phyloP scores from a whole-genome alignment of 2,888 invertebrate genomes.

The Panopea generosa region DNA sequence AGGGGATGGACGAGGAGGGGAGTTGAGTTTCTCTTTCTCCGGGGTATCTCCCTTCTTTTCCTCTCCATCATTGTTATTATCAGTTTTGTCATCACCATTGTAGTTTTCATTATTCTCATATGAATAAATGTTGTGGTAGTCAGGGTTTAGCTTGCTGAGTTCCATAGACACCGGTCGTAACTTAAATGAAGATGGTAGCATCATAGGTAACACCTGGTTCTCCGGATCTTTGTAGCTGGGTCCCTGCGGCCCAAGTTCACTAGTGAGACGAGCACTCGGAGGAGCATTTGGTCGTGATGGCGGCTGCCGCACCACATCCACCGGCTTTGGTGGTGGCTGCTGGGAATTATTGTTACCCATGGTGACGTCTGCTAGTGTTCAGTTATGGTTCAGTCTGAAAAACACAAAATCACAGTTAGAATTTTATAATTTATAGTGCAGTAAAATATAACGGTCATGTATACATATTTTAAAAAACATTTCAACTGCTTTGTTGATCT shows the following conservation, averaged over 20 bases:
- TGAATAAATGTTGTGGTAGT: conserved; percentile 71
- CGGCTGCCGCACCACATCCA: conserved; percentile 63
- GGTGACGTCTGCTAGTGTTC: conserved; percentile 1
- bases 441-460: not conserved
- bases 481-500: too few species aligned
- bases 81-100: conserved; percentile 32
- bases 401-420: not conserved
- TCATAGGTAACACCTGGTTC: conserved; percentile 74
- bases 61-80: conserved; percentile 27
- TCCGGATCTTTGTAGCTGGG: conserved; percentile 74
- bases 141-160: conserved; percentile 72
- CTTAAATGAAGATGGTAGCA: conserved; percentile 55
- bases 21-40: conserved; percentile 24
- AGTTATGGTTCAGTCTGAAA: conserved; percentile 10
- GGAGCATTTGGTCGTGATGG: conserved; percentile 67
- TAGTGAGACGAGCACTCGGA: conserved; percentile 59
- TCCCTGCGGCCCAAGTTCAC: conserved; percentile 63
- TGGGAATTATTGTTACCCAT: conserved; percentile 62
- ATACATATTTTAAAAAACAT: not conserved
- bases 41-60: conserved; percentile 35
- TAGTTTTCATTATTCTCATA: conserved; percentile 43
- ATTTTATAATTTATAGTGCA: too few species aligned
- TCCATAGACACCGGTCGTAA: conserved; percentile 78
- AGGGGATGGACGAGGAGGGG: conserved; percentile 42
- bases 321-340: conserved; percentile 32